Conservation (phyloP, 2,113 vertebrate genomes). For the Tonatia bakeri region DNA sequence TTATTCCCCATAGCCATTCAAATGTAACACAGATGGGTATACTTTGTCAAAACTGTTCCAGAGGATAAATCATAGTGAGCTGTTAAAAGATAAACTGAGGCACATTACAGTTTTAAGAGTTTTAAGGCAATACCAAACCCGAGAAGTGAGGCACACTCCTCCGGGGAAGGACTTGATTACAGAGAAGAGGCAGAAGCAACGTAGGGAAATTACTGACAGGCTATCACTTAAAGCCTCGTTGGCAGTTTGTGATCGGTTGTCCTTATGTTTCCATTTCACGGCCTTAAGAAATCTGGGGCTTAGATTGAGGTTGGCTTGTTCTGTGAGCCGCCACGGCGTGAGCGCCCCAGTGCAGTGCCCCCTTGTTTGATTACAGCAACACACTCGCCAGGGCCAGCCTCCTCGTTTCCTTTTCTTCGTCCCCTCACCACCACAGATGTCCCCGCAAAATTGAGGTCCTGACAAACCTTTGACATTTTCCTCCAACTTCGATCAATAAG, state of each 20-base stretch:
- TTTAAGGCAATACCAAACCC: neutral
- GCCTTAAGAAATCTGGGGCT: neutral
- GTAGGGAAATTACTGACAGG: neutral
- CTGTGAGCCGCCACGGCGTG: neutral
- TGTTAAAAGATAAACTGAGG: neutral
- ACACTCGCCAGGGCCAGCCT: no score
- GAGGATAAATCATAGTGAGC: neutral
- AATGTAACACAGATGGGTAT: neutral
- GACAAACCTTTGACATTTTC: neutral
- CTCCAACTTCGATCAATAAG: neutral
- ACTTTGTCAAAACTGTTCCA: neutral
- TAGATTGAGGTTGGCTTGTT: neutral
- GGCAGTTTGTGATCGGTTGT: neutral
- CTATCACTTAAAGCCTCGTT: neutral
- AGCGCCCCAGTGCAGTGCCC: neutral
- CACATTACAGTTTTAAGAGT: neutral
- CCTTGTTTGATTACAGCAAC: neutral
- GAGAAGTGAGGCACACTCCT: neutral
- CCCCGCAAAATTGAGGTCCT: neutral
- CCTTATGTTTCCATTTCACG: neutral
- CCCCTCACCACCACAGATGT: neutral
- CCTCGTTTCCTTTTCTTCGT: neutral
- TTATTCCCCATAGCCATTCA: neutral
- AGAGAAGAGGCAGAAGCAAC: neutral
- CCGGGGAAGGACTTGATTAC: neutral